Evolutionary conservation across 2,797 vertebrate species (phyloP).

Genomic region (Scolopax bukidnonensis): DNA sequence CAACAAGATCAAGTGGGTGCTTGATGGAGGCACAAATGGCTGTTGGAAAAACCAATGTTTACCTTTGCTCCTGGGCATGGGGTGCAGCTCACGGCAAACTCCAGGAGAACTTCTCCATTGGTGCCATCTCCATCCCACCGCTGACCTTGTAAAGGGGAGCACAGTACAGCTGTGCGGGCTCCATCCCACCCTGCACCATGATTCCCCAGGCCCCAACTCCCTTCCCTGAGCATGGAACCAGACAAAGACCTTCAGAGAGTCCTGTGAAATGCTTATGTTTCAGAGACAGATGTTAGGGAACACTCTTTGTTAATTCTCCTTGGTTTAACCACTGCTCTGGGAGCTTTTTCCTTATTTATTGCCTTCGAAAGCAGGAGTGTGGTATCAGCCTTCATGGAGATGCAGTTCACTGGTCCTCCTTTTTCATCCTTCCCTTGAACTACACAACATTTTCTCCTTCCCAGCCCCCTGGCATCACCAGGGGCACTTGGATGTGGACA

Average conservation of each 20-base stretch:
- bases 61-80: background rate
- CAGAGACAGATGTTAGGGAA: conserved; percentile 49
- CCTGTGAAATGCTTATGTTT: background rate
- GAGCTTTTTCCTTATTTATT: conserved; percentile 33
- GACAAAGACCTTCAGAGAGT: background rate
- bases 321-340: conserved; percentile 49
- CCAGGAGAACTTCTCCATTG: background rate
- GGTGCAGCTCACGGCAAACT: background rate
- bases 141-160: background rate
- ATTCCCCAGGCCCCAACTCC: background rate
- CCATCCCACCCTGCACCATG: background rate
- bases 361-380: background rate
- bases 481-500: background rate
- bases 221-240: background rate
- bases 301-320: background rate
- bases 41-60: background rate
- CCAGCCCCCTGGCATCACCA: background rate
- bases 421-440: background rate
- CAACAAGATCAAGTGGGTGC: background rate
- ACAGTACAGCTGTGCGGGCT: background rate
- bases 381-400: background rate
- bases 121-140: rapidly evolving
- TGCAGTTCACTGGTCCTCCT: background rate
- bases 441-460: background rate
- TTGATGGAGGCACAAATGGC: background rate